Conservation (phyloP, 2,888 invertebrate species). For the Agonopterix subpropinquella region DNA sequence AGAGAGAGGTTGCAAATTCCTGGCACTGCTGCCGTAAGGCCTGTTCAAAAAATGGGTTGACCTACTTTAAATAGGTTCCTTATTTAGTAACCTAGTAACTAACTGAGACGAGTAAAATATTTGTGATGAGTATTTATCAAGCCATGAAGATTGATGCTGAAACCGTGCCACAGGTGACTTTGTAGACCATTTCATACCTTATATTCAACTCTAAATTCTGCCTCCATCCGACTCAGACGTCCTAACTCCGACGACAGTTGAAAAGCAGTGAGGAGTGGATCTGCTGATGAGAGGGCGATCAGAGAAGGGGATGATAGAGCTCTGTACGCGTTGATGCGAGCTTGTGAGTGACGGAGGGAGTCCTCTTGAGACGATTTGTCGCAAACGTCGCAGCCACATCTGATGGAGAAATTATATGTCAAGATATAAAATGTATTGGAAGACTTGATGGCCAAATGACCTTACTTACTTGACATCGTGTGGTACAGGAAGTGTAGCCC, state of each 20-base stretch:
- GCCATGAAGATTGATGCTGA: too few species aligned
- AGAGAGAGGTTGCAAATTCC: constrained; percentile 89
- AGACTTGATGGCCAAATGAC: background rate
- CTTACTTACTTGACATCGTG: constrained; percentile 91
- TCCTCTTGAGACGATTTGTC: constrained; percentile 88
- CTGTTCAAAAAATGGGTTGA: constrained; percentile 47
- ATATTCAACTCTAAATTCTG: constrained; percentile 95
- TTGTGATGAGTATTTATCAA: too few species aligned
- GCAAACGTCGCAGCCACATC: constrained; percentile 97
- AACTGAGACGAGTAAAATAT: too few species aligned
- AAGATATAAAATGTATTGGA: too few species aligned
- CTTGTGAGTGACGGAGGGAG: constrained; percentile 91
- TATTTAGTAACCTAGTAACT: too few species aligned
- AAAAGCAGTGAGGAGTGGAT: constrained; percentile 95
- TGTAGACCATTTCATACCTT: constrained; percentile 72
- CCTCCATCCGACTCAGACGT: constrained; percentile 92
- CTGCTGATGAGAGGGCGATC: constrained; percentile 93
- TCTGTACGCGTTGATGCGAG: constrained; percentile 95
- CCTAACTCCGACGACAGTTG: constrained; percentile 95
- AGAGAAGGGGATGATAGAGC: constrained; percentile 94
- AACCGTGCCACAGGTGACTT: too few species aligned
- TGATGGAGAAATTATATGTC: constrained; percentile 29
- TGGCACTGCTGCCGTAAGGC: constrained; percentile 88
- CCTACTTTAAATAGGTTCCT: background rate
- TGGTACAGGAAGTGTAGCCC: constrained; percentile 92